Evolutionary conservation across 2,797 vertebrate genomes (phyloP).

Genomic region (Rhinogobio ventralis): DNA sequence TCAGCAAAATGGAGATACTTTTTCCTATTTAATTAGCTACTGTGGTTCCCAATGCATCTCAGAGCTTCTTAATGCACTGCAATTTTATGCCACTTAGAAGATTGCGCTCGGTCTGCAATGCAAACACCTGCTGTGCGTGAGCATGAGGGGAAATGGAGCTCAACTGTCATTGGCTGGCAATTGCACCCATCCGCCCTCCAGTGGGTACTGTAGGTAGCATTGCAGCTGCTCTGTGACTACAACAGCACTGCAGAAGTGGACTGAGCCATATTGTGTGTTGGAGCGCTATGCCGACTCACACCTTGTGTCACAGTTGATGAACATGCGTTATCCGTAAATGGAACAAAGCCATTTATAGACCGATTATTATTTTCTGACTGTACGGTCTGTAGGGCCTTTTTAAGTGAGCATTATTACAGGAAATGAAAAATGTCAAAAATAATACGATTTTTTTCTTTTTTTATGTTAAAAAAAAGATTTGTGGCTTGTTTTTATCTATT

Average conservation of each 20-base stretch:
- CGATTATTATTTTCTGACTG: conserved; percentile 26
- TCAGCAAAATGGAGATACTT: not conserved
- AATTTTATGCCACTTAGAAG: conserved; percentile 40
- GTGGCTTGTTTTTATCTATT: not conserved
- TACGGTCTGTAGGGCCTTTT: not conserved
- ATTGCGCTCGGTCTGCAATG: conserved; percentile 35
- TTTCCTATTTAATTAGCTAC: not conserved
- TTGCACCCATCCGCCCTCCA: conserved; percentile 36
- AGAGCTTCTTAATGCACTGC: conserved; percentile 14
- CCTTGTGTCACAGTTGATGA: not conserved
- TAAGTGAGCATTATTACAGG: not conserved
- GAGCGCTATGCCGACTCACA: conserved; percentile 57
- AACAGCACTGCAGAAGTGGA: conserved; percentile 47
- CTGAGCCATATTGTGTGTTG: conserved; percentile 65
- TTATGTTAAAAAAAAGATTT: not conserved
- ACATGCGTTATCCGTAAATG: conserved; percentile 63
- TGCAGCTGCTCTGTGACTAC: conserved; percentile 67
- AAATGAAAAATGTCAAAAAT: not conserved
- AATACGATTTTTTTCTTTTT: not conserved
- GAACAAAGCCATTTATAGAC: conserved; percentile 66
- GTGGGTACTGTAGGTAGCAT: conserved; percentile 32
- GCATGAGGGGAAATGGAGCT: conserved; percentile 60
- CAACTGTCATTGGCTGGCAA: conserved; percentile 42
- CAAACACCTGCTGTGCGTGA: conserved; percentile 42
- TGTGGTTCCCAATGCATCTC: not conserved